These are phyloP conservation scores for Potamarius usumacintae DNA, from an alignment of 2,113 vertebrate species.

Conservation along the genomic window DNA sequence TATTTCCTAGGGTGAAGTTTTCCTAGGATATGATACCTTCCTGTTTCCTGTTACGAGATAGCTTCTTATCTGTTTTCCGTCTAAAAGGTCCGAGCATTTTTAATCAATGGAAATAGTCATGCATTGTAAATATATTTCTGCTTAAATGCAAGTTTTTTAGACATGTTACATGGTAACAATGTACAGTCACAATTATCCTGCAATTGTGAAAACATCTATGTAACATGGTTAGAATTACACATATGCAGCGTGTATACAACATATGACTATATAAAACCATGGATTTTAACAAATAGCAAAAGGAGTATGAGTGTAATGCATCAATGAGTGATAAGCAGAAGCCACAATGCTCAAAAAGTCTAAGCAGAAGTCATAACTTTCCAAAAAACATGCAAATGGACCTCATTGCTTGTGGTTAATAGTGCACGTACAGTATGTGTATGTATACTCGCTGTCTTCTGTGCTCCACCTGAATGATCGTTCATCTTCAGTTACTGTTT, in stretches of 20 bases:
- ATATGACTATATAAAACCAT: background rate
- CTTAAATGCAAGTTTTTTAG: background rate
- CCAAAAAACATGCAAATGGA: no score
- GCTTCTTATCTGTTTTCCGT: background rate
- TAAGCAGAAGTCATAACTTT: background rate
- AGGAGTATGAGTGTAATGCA: background rate
- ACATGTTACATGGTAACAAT: background rate
- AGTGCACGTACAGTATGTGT: no score
- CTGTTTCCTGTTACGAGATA: background rate
- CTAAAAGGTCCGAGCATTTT: background rate
- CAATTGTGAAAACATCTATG: background rate
- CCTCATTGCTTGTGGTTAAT: no score
- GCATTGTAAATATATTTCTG: background rate
- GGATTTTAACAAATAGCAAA: background rate
- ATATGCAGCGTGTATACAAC: background rate
- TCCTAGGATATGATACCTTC: background rate
- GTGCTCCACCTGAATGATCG: no score
- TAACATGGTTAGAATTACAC: background rate
- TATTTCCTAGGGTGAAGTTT: slow-evolving; percentile 11
- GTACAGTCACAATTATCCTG: background rate
- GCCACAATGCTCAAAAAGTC: background rate
- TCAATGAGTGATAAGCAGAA: background rate
- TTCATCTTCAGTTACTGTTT: no score
- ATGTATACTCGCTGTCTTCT: no score
- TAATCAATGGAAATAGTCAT: background rate